Base-by-base conservation (phyloP, 64 coral and sea anemone genomes). In the Astreopora myriophthalma region DNA sequence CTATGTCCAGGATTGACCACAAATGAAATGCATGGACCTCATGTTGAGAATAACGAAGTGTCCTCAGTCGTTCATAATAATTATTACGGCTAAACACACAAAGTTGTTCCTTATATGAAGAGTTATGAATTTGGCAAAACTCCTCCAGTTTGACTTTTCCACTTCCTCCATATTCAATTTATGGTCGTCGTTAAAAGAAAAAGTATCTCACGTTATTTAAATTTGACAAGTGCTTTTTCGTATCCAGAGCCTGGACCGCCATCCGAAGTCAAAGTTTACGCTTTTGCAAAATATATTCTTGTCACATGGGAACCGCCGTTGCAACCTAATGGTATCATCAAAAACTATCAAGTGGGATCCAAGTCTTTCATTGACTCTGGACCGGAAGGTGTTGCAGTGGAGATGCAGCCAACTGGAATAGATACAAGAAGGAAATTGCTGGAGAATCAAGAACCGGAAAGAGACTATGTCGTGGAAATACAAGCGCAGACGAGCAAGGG, bases 201-300 rank as follows among this genome's bases (percentile, higher is more conserved):
- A n/a, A n/a, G n/a, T n/a, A n/a, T n/a, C n/a, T n/a, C n/a, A n/a
- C n/a, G n/a, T n/a, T n/a, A n/a, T n/a, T n/a, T n/a, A n/a, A n/a
- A n/a, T n/a, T n/a, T n/a, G n/a, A n/a, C n/a, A n/a, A n/a, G n/a
- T n/a, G n/a, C n/a, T 62, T 55, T 55, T 71, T 35, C 13, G 2
- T 19, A 37, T 37, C n/a, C 20, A 92, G 90, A 75, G 10, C 90
- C 90, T 37, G 90, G 80, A 7, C 32, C 24, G 14, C 79, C 84
- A 14, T 26, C 90, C 40, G 69, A 64, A 5, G 63, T 92, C 7
- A 44, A 86, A 0, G 81, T 79, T 13, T 72, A 64, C 30, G n/a
- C 90, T 42, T 92, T 92, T 57, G 64, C 90, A 9, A 75, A 32
- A 38, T 92, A 86, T n/a, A 92, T 92, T 70, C 58, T 92, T 52